Evolutionary conservation across 2,888 invertebrate genomes (phyloP).

Genomic region (Himalopsyche anomala): DNA sequence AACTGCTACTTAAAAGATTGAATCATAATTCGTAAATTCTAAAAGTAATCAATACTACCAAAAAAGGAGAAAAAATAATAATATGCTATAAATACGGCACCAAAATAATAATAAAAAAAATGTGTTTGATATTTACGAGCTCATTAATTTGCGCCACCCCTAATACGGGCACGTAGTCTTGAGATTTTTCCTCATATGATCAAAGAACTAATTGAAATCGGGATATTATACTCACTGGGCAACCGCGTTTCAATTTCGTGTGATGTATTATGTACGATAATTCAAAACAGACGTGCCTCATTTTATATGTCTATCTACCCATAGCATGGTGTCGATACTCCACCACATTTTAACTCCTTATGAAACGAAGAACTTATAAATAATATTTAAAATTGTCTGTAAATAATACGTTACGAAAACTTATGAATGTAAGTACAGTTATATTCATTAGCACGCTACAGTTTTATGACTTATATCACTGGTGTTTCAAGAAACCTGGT

Average conservation of each 20-base stretch:
- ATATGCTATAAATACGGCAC: background rate
- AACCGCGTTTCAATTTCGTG: constrained; percentile 49
- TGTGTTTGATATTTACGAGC: background rate
- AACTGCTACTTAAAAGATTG: no score
- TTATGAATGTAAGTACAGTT: no score
- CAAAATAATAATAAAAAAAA: background rate
- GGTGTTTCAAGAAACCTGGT: no score
- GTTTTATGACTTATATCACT: no score
- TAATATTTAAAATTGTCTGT: no score
- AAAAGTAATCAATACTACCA: background rate
- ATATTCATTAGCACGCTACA: no score
- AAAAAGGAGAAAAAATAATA: background rate
- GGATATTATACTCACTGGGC: constrained; percentile 46
- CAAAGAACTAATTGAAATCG: constrained; percentile 49
- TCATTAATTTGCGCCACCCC: background rate
- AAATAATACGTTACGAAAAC: no score
- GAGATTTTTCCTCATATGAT: constrained; percentile 46
- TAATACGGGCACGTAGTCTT: constrained; percentile 28
- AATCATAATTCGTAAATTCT: no score
- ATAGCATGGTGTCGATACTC: constrained; percentile 10
- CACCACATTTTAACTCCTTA: constrained; percentile 2
- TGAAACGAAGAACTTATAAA: no score
- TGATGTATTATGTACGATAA: constrained; percentile 53
- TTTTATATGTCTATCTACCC: constrained; percentile 40
- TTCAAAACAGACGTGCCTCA: constrained; percentile 51